Conservation (phyloP, 1,140 invertebrate species). For the Manduca sexta region DNA sequence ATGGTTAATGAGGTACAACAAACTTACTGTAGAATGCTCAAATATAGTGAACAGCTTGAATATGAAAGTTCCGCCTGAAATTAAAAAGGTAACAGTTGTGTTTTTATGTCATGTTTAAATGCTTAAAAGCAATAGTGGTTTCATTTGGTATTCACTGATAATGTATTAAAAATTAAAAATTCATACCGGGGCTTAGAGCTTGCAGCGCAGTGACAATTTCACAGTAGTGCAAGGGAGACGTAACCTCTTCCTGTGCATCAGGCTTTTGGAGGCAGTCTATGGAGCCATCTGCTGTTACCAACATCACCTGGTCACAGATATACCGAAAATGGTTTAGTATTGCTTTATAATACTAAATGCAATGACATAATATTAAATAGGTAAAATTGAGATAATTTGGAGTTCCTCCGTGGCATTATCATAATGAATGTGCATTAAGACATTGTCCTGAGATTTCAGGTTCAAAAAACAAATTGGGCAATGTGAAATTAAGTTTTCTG, state of each 20-base stretch:
- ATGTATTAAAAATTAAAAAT: background rate
- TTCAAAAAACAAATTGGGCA: too few species aligned
- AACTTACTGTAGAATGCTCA: slow-evolving; percentile 84
- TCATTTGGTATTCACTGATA: slow-evolving; percentile 1
- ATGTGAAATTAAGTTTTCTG: too few species aligned
- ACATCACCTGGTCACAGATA: slow-evolving; percentile 45
- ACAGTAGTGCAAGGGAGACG: slow-evolving; percentile 85
- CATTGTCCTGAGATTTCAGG: too few species aligned
- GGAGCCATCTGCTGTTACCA: slow-evolving; percentile 95
- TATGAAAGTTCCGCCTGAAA: slow-evolving; percentile 84
- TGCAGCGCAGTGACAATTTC: slow-evolving; percentile 85
- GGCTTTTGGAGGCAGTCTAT: slow-evolving; percentile 89
- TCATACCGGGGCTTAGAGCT: slow-evolving; percentile 76
- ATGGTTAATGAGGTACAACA: slow-evolving; percentile 87
- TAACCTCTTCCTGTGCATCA: slow-evolving; percentile 87
- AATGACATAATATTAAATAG: too few species aligned
- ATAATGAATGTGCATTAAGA: too few species aligned
- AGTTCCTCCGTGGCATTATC: too few species aligned
- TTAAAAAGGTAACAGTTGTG: slow-evolving; percentile 2
- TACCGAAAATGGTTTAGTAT: too few species aligned
- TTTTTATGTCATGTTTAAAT: too few species aligned
- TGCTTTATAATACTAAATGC: too few species aligned
- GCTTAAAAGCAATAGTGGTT: too few species aligned
- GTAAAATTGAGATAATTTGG: too few species aligned
- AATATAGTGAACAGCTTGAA: slow-evolving; percentile 96